Percentiles rank a stretch among this genome's conserved stretches.
Conservation (phyloP, 1,140 invertebrate genomes). For the Drosophila tani region DNA sequence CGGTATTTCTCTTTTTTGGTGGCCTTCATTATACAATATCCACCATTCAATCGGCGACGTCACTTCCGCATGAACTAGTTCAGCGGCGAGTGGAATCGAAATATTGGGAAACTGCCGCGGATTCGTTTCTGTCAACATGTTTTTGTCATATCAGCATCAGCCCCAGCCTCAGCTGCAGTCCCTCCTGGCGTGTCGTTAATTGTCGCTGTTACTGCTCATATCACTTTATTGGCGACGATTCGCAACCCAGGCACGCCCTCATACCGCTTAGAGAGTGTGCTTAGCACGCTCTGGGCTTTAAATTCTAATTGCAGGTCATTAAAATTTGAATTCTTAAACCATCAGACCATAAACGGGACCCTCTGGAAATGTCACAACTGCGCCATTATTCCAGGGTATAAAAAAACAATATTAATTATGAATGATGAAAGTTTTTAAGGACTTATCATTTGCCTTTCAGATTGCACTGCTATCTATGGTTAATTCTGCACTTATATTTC, state of each 20-base stretch:
- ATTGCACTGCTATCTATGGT: neutral
- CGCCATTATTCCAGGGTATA: neutral
- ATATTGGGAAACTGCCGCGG: conserved; percentile 45
- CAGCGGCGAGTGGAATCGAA: conserved; percentile 23
- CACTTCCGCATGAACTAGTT: conserved; percentile 75
- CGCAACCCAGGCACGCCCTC: conserved; percentile 43
- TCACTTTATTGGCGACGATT: conserved; percentile 42
- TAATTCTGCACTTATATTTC: conserved; percentile 12
- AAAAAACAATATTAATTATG: neutral
- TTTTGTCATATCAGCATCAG: neutral
- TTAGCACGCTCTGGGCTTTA: conserved; percentile 37
- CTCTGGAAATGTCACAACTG: neutral
- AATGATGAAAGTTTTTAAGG: neutral
- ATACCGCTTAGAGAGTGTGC: conserved; percentile 13
- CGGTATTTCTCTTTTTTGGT: conserved; percentile 42
- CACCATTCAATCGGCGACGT: conserved; percentile 42
- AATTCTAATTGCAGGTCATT: conserved; percentile 53
- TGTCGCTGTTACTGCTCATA: conserved; percentile 29
- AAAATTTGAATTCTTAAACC: conserved; percentile 31
- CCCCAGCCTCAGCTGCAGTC: neutral
- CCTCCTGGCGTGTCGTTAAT: conserved; percentile 60
- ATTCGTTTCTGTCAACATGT: conserved; percentile 26
- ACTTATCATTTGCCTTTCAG: neutral
- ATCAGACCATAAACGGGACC: conserved; percentile 5
- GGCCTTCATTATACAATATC: conserved; percentile 62